Percentiles rank a stretch among this genome's conserved stretches.
Conservation (phyloP, 2,888 invertebrate genomes). For the Pterostichus madidus region DNA sequence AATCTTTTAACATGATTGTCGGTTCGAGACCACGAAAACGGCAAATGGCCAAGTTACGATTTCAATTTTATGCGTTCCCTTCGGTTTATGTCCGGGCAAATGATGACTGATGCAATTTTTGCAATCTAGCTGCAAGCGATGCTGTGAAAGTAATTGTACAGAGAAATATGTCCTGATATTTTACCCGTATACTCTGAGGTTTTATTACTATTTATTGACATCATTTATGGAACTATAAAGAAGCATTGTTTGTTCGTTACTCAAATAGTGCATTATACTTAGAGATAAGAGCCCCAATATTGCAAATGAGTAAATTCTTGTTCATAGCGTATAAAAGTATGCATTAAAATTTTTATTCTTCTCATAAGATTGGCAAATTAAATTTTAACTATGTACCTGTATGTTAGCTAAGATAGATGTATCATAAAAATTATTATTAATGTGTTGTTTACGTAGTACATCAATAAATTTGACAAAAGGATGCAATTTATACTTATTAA, state of each 20-base stretch:
- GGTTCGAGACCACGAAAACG: slow-evolving; percentile 41
- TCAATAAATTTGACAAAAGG: too few species aligned
- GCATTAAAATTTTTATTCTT: too few species aligned
- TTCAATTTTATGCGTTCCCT: slow-evolving; percentile 36
- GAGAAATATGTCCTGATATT: slow-evolving; percentile 20
- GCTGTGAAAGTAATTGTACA: slow-evolving; percentile 9
- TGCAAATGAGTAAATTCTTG: too few species aligned
- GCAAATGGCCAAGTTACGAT: slow-evolving; percentile 37
- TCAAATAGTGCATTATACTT: too few species aligned
- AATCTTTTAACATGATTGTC: slow-evolving; percentile 42
- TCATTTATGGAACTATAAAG: slow-evolving; percentile 22
- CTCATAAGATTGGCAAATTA: too few species aligned
- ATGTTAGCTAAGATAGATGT: too few species aligned
- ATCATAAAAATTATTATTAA: too few species aligned
- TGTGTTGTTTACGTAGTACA: too few species aligned
- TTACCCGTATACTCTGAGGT: not conserved
- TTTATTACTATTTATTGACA: slow-evolving; percentile 31
- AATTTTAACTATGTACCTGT: too few species aligned
- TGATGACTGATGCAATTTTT: slow-evolving; percentile 49
- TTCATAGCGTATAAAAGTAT: too few species aligned
- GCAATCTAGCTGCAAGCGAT: slow-evolving; percentile 29
- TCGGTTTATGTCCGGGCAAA: not conserved
- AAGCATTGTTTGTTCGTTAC: slow-evolving; percentile 36
- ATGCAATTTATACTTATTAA: too few species aligned
- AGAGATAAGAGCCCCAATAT: too few species aligned